Evolutionary conservation across 2,888 invertebrate genomes (phyloP), one percentile per base, ranked within the genome.

Genomic region (Mesorhabditis sp.): DNA sequence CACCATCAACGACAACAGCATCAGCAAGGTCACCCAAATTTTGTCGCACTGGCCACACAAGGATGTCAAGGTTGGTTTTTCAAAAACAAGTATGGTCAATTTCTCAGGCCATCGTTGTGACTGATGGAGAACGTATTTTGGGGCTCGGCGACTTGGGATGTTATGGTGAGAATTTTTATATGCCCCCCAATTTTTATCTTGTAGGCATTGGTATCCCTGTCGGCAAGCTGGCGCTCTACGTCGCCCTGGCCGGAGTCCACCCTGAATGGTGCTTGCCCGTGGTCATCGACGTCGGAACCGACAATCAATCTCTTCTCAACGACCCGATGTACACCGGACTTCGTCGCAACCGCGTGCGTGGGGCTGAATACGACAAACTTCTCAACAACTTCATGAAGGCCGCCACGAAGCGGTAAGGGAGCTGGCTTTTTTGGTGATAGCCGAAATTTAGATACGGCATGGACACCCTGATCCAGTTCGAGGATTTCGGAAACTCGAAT

Each of bases 401-500:
- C 0, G 75, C 73, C 15, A 78, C 78, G 5, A 78, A 78, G 67
- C 45, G 75, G 69, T 72, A n/a, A 42, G 5, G 28, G 13, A 67
- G 28, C 13, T 43, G 2, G 28, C 7, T 63, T 63, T 10, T 63
- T 63, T 13, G 43, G 4, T 10, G 43, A 10, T 64, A n/a, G 10
- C 10, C 10, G 10, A 15, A 10, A 7, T 80, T 6, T 80, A 88
- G 89, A 74, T 89, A 87, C 83, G 89, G 89, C 4, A 86, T 86
- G 70, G 87, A 87, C 73, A 87, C 87, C 66, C 82, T 89, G 68
- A 88, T 91, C 67, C 90, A 95, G 89, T 98, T 97, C 88, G 98
- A 99, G 89, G 98, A 98, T 89, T 98, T 98, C 87, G 98, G 92
- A 68, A 99, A 98, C 86, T 90, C 92, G 7, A 98, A 98, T 88